Conservation (phyloP, 2,888 invertebrate genomes). For the Drosophila nigricruria region DNA sequence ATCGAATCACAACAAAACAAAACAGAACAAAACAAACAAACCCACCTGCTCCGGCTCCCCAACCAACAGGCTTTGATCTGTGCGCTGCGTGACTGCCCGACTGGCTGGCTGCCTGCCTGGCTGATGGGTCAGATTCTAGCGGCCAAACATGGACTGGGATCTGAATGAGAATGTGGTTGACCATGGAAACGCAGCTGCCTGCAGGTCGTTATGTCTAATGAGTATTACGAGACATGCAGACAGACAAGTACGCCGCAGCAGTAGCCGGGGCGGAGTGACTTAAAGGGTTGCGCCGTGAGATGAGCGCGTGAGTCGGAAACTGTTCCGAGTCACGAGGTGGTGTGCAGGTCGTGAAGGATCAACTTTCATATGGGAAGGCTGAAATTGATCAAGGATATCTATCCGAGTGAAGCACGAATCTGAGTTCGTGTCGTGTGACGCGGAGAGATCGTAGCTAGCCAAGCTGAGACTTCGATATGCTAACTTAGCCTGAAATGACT, state of each 20-base stretch:
- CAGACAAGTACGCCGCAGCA: conserved; percentile 20
- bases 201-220: conserved; percentile 75
- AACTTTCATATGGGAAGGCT: neutral
- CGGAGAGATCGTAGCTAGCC: too few species aligned
- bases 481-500: too few species aligned
- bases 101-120: conserved; percentile 19
- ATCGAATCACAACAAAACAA: conserved; percentile 42
- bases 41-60: conserved; percentile 11
- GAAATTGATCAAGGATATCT: too few species aligned
- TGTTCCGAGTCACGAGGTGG: neutral
- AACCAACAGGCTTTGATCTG: conserved; percentile 61
- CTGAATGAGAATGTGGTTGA: conserved; percentile 14
- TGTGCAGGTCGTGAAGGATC: neutral
- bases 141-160: conserved; percentile 23
- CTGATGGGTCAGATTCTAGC: conserved; percentile 56
- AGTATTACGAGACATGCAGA: conserved; percentile 67
- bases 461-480: too few species aligned
- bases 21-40: conserved; percentile 29
- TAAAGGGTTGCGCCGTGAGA: conserved; percentile 23
- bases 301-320: conserved; percentile 11
- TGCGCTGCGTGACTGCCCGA: conserved; percentile 29
- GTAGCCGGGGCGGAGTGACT: neutral
- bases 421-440: conserved; percentile 1
- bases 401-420: too few species aligned
- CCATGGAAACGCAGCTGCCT: conserved; percentile 47